Conservation (phyloP, 1,140 invertebrate genomes). For the Cyrtorhinus lividipennis region DNA sequence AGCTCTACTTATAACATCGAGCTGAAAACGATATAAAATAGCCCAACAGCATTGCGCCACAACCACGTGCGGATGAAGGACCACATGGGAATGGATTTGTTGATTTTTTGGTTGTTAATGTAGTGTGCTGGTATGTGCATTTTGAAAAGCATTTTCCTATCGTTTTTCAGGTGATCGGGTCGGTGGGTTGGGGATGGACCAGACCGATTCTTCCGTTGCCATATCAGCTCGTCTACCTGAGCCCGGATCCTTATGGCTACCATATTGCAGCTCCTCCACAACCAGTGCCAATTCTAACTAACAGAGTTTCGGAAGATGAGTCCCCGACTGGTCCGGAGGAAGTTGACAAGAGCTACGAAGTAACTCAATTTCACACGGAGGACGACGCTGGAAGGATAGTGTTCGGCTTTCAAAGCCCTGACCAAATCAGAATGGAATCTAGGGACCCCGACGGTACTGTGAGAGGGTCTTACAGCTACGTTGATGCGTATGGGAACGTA, state of each 20-base stretch:
- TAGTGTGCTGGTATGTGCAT: no score
- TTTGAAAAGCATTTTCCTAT: no score
- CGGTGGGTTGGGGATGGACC: background rate
- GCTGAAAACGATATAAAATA: no score
- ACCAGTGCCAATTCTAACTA: background rate
- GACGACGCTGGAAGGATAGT: slow-evolving; percentile 24
- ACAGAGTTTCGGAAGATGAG: background rate
- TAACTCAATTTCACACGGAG: slow-evolving; percentile 19
- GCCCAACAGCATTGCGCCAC: no score
- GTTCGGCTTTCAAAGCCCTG: slow-evolving; percentile 25
- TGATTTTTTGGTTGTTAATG: no score
- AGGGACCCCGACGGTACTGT: slow-evolving; percentile 29
- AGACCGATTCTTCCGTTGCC: background rate
- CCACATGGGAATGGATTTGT: no score
- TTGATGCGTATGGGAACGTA: slow-evolving; percentile 28
- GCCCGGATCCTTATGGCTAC: background rate
- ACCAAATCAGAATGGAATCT: slow-evolving; percentile 27
- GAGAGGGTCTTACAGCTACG: slow-evolving; percentile 30
- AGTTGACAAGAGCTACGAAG: slow-evolving; percentile 2
- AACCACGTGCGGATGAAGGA: no score
- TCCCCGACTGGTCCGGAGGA: background rate
- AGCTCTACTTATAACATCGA: no score
- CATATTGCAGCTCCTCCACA: background rate
- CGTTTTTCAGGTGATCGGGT: background rate
- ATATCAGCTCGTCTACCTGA: background rate